phyloP scores from a whole-genome alignment of 2,797 vertebrate genomes.

The Platyrinchus mystaceus region DNA sequence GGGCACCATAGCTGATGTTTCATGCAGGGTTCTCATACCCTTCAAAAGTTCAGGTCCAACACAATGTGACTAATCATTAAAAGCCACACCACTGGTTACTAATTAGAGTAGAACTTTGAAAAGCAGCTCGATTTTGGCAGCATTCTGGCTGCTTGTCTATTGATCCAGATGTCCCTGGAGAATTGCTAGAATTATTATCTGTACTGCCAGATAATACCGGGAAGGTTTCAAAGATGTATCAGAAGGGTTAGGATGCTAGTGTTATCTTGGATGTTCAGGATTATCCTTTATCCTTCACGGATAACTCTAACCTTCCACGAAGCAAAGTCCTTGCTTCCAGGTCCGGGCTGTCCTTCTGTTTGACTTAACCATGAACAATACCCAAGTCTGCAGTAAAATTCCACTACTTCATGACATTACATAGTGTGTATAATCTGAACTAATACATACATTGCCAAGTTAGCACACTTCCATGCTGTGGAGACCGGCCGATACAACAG shows the following conservation, averaged over 20 bases:
- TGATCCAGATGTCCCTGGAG: background rate
- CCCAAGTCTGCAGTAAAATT: background rate
- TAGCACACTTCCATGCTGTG: accelerated
- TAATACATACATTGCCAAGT: accelerated
- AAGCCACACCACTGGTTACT: no score
- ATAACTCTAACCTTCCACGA: background rate
- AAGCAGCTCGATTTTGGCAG: background rate
- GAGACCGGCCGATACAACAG: accelerated
- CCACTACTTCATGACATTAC: background rate
- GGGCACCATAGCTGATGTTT: background rate
- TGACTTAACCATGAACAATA: background rate
- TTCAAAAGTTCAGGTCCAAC: background rate
- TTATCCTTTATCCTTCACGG: background rate
- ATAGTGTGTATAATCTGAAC: background rate
- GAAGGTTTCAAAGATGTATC: background rate
- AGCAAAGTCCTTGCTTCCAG: background rate
- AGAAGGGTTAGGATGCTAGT: background rate
- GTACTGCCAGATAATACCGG: accelerated
- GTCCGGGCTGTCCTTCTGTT: background rate
- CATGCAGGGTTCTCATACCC: accelerated
- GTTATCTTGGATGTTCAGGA: background rate
- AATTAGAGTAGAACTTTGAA: background rate
- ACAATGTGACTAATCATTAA: background rate
- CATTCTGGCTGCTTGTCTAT: background rate
- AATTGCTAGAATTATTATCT: background rate